Evolutionary conservation across 2,797 vertebrate genomes (phyloP).

Genomic region (Ficedula albicollis): DNA sequence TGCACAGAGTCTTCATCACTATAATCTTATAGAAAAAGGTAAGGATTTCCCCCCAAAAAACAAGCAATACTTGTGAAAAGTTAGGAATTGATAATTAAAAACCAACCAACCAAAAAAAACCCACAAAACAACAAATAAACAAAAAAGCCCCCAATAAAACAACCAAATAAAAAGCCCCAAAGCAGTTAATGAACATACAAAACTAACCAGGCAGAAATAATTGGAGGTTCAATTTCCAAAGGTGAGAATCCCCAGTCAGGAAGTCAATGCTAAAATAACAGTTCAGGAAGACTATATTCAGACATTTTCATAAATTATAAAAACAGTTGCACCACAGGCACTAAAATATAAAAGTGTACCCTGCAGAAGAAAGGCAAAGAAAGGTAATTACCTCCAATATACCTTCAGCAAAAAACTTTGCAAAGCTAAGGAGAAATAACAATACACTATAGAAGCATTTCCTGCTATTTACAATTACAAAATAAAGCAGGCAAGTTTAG

Average conservation of each 20-base stretch:
- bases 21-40: background rate
- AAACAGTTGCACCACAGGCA: slow-evolving; percentile 47
- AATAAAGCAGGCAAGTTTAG: background rate
- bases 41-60: background rate
- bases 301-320: slow-evolving; percentile 62
- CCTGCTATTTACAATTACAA: background rate
- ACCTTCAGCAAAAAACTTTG: slow-evolving; percentile 2
- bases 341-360: slow-evolving; percentile 52
- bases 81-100: background rate
- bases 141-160: background rate
- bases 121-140: background rate
- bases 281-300: slow-evolving; percentile 58
- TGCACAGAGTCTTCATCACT: background rate
- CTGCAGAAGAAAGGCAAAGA: slow-evolving; percentile 38
- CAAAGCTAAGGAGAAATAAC: background rate
- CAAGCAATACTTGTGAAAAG: background rate
- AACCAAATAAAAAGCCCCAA: background rate
- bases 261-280: slow-evolving; percentile 61
- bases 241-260: slow-evolving; percentile 54
- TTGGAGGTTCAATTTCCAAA: slow-evolving; percentile 28
- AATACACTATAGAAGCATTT: background rate
- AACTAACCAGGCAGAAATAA: slow-evolving; percentile 19
- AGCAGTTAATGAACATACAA: background rate
- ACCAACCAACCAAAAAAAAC: background rate
- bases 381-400: slow-evolving; percentile 30